Conservation (phyloP, 2,797 vertebrate genomes). For the Xenops minutus region DNA sequence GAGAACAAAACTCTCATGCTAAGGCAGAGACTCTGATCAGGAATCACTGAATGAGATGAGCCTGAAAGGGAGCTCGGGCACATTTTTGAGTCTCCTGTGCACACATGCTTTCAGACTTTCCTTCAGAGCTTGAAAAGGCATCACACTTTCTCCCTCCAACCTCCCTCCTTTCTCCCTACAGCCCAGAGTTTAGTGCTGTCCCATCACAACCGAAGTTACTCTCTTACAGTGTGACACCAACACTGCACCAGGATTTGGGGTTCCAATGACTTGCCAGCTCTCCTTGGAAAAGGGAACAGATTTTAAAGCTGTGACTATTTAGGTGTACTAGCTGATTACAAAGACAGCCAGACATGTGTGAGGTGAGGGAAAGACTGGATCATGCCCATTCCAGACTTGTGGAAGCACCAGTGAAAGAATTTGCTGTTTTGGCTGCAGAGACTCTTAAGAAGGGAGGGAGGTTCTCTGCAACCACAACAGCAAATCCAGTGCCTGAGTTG, state of each 20-base stretch:
- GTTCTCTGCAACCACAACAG: constrained; percentile 18
- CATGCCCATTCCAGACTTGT: neutral
- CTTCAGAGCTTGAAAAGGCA: neutral
- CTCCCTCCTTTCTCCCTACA: neutral
- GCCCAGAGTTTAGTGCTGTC: neutral
- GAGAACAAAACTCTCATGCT: neutral
- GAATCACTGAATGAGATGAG: neutral
- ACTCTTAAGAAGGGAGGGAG: neutral
- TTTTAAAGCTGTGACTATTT: constrained; percentile 23
- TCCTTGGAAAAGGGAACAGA: constrained; percentile 14
- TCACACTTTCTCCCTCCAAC: fast-evolving
- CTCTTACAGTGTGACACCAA: neutral
- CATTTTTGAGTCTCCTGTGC: neutral
- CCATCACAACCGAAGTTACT: neutral
- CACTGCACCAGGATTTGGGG: neutral
- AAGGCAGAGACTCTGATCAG: neutral
- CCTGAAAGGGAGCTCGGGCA: neutral
- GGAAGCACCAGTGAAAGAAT: constrained; percentile 19
- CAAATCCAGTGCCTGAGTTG: neutral
- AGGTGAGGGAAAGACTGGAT: constrained; percentile 21
- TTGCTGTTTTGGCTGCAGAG: neutral
- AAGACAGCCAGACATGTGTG: constrained; percentile 17
- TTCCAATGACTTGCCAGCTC: neutral
- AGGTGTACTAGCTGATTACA: neutral
- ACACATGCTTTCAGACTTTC: neutral